phyloP scores from a whole-genome alignment of 2,888 invertebrate species.

The Acheta domesticus region DNA sequence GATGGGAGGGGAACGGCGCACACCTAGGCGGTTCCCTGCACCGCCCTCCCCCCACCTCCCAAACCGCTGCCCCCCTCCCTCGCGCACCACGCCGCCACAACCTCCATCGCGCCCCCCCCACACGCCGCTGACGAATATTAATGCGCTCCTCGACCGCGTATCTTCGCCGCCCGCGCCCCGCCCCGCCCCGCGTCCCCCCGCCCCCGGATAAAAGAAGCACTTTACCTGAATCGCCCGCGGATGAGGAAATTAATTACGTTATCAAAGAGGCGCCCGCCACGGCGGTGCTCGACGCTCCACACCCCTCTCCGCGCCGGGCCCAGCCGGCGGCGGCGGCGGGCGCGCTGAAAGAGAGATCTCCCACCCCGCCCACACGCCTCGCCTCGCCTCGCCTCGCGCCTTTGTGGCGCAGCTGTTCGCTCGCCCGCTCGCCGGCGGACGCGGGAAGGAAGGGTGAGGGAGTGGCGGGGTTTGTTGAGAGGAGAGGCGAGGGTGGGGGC shows the following conservation, averaged over 20 bases:
- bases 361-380: background rate
- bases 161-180: background rate
- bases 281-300: background rate
- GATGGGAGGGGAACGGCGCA: too few relatives aligned
- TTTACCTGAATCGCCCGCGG: constrained; percentile 18
- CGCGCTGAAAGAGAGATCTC: background rate
- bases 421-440: too few relatives aligned
- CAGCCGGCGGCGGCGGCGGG: background rate
- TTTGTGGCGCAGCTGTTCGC: too few relatives aligned
- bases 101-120: background rate
- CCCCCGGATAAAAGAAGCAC: background rate
- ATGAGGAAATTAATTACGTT: constrained; percentile 18
- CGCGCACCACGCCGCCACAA: too few relatives aligned
- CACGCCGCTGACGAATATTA: background rate
- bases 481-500: too few relatives aligned
- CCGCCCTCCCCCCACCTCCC: too few relatives aligned
- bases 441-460: too few relatives aligned
- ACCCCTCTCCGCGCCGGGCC: background rate
- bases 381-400: background rate
- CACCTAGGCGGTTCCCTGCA: too few relatives aligned
- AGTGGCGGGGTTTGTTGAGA: too few relatives aligned
- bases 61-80: too few relatives aligned
- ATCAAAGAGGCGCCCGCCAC: background rate
- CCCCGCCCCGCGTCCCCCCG: background rate
- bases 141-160: background rate